These are phyloP conservation scores for Psilanteris sp. DNA, from an alignment of 1,140 invertebrate genomes.

Conservation along the genomic window DNA sequence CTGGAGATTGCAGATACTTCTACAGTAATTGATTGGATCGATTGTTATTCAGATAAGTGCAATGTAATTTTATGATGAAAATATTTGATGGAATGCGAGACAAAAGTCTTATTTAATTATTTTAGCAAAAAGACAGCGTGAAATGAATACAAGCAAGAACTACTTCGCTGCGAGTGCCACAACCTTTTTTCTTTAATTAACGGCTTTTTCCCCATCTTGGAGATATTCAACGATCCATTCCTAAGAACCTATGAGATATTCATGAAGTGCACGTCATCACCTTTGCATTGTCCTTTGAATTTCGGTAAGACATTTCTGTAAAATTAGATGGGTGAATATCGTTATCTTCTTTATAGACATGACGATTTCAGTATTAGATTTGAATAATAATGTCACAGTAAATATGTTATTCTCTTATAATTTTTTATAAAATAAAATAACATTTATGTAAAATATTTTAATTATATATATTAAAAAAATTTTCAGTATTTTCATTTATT, in stretches of 20 bases:
- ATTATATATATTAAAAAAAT: conserved; percentile 26
- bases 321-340: conserved; percentile 28
- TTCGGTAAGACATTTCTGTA: conserved; percentile 17
- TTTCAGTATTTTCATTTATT: conserved; percentile 27
- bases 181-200: conserved; percentile 31
- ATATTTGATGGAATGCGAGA: neutral
- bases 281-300: too few relatives aligned
- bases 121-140: neutral
- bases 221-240: conserved; percentile 16
- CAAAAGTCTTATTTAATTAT: conserved; percentile 16
- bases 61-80: conserved; percentile 6
- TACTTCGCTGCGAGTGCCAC: too few relatives aligned
- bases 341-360: conserved; percentile 22
- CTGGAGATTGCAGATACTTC: too few relatives aligned
- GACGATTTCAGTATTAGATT: conserved; percentile 4
- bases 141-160: neutral
- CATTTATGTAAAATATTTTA: too few relatives aligned
- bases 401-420: too few relatives aligned
- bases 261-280: conserved; percentile 23
- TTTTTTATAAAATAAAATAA: too few relatives aligned
- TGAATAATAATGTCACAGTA: conserved; percentile 11
- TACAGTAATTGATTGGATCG: conserved; percentile 14
- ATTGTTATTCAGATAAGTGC: conserved; percentile 17
- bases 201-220: conserved; percentile 29
- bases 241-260: conserved; percentile 43